Evolutionary conservation across 2,888 invertebrate genomes (phyloP), one percentile per base, ranked within the genome.

Genomic region (Drosophila neutralis): DNA sequence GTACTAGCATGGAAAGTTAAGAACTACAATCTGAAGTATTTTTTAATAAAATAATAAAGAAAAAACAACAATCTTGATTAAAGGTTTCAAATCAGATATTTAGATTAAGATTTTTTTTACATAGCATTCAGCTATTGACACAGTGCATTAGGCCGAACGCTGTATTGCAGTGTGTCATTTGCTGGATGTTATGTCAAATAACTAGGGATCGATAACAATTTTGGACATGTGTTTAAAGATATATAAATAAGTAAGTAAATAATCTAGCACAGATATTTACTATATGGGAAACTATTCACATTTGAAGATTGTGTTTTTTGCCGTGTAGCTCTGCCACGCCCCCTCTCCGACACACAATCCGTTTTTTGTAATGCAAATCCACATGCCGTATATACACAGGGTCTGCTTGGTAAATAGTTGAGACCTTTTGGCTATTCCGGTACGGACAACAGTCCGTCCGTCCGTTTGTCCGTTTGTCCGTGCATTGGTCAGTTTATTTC

Each of bases 311-410:
- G 13, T 45, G 4, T 15, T 51, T 51, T 21, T 57, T 4, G 15
- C 29, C 4, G 57, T 57, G 40, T 31, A 57, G n/a, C 54, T 27
- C 0, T 2, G 21, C 15, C 13, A 29, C 56, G 29, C 40, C 29
- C 13, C 2, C 6, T 18, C 36, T 13, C 7, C 29, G 29, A 18
- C 15, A 29, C 1, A 56, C n/a, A 38, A 40, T n/a, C 13, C 15
- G 13, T 42, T 27, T 21, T 57, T 42, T 76, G 85, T 79, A 82
- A 71, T 84, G 88, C 79, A 87, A 85, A 87, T 79, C 66, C 65
- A 78, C 61, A 52, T 63, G 65, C 71, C n/a, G 15, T 15, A 33
- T 3, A 33, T 11, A 2, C 21, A 59, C 69, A 51, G 52, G 48
- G 48, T 29, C 58, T 66, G 48, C 69, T 48, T 49, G 48, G 40